Evolutionary conservation across 2,888 invertebrate species (phyloP), one percentile per base, ranked within the genome.

Genomic region (Lepeophtheirus nordmannii): DNA sequence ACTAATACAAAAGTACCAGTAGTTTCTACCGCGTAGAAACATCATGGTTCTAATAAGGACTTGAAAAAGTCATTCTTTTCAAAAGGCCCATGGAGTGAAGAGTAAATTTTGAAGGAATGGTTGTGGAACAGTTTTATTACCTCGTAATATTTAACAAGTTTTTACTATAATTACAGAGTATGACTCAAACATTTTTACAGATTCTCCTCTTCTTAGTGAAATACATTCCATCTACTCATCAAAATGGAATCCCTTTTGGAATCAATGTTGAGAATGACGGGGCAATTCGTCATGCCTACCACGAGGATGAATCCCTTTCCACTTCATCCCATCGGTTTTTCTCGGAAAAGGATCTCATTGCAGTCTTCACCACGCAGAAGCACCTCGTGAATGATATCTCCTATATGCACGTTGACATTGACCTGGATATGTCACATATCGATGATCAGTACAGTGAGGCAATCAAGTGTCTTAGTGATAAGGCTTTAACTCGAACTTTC

Each of bases 341-440:
- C 53, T 46, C 53, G n/a, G 53, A 46, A 46, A 46, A 46, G 17
- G 53, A 46, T 17, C 53, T 46, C 53, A 46, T 46, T 17, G 53
- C 53, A 14, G 53, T 46, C 53, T 46, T 46, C 53, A 46, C 53
- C 1, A 46, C 53, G 17, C 53, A 46, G 8, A 46, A 46, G 53
- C 53, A 46, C 8, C 53, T 46, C 53, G 53, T 46, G 53, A 46
- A 46, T 46, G 53, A 46, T 17, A 46, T 46, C 8, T 46, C 53
- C 8, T 46, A 46, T 17, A 46, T 46, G 53, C 53, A 46, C 8
- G 53, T 46, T 14, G 53, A 46, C 8, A 46, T 46, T n/a, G 53
- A 46, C 53, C 53, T 46, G 53, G 53, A 46, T 17, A 17, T 46
- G 53, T 5, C 53, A 17, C 53, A 46, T 17, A 46, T 46, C 17